Evolutionary conservation across 2,888 invertebrate genomes (phyloP), one percentile per base, ranked within the genome.

Genomic region (Belgica antarctica): DNA sequence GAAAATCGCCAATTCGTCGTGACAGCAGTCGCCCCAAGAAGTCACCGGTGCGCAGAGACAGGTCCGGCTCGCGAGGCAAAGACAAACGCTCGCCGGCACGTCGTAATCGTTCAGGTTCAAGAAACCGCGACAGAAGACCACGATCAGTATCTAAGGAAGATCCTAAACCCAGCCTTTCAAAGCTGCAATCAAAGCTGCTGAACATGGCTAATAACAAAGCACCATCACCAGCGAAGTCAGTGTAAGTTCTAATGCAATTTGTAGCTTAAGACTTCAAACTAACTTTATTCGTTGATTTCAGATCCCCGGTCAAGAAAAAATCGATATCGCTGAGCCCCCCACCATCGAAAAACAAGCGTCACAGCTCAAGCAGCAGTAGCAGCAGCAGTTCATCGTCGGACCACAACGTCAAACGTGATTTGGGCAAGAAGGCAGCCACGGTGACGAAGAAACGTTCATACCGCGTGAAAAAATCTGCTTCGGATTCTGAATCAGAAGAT

Each of bases 391-490:
- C 71, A 8, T 22, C 65, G 22, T 61, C 70, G 71, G 86, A 87
- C 74, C 88, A 19, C 8, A 22, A 46, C 41, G 5, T 12, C 1
- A 25, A 24, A 19, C 47, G 89, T 77, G 88, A 88, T 73, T 81
- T 87, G 75, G 83, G 91, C 82, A 89, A 92, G 81, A 86, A 89
- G 80, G 84, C 91, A 80, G 84, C 92, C 79, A 85, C 90, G 10
- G 17, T 52, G 2, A 93, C 94, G 77, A 92, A 92, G 77, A 94
- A 94, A 76, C 85, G 94, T 8, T 93, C 94, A 73, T 94, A 94
- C 77, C 85, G 93, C 12, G 92, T 90, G 70, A 92, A 93, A 77
- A 88, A 90, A 71, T n/a, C n/a, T n/a, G 91, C 91, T 76, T 91
- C 90, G 1, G 86, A 84, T 25, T 87, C 87, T 74, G 78, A 78